phyloP scores from a whole-genome alignment of 2,113 vertebrate genomes.

The Perca flavescens region DNA sequence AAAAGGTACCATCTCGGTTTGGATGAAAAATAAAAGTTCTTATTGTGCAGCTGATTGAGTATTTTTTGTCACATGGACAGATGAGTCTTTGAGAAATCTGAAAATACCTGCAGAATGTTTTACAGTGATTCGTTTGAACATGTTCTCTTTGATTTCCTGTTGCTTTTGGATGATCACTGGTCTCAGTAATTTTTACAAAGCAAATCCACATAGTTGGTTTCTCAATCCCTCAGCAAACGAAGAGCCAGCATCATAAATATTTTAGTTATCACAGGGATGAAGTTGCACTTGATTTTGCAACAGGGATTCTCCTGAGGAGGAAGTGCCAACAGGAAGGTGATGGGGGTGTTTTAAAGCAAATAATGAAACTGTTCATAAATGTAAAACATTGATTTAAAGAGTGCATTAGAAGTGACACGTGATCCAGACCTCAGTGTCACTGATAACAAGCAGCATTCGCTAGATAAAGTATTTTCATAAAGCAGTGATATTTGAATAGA shows the following conservation, averaged over 20 bases:
- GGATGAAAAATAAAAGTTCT: neutral
- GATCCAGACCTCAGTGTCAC: neutral
- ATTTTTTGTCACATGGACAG: neutral
- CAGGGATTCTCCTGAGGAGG: neutral
- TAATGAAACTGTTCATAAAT: neutral
- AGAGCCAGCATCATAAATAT: neutral
- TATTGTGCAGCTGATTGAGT: neutral
- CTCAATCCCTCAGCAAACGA: neutral
- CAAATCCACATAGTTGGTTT: neutral
- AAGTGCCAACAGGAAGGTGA: neutral
- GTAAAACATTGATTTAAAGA: slow-evolving; percentile 20
- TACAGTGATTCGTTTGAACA: neutral
- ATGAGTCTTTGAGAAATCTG: neutral
- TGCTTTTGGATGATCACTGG: slow-evolving; percentile 24
- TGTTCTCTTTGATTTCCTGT: slow-evolving; percentile 36
- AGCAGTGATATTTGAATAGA: slow-evolving; percentile 10
- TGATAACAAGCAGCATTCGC: slow-evolving; percentile 3
- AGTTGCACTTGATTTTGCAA: neutral
- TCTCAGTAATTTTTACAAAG: slow-evolving; percentile 17
- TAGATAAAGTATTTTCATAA: slow-evolving; percentile 14
- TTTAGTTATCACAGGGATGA: neutral
- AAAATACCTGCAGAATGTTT: neutral
- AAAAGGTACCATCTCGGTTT: neutral
- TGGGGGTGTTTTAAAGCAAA: slow-evolving; percentile 7
- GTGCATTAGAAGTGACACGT: neutral